phyloP scores from a whole-genome alignment of 2,113 vertebrate genomes.

The Oryzias woworae region DNA sequence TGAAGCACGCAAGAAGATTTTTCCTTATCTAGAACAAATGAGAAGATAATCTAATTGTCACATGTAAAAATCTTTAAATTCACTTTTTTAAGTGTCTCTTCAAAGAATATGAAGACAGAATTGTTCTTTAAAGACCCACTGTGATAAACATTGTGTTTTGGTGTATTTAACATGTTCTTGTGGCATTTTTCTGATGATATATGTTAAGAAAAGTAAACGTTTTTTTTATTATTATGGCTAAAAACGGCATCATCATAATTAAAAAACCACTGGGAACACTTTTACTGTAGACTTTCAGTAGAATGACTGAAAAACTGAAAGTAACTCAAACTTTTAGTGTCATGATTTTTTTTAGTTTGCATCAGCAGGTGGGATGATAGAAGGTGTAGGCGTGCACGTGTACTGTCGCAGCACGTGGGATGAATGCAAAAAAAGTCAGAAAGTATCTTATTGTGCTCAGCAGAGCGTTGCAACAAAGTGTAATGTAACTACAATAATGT shows the following conservation, averaged over 20 bases:
- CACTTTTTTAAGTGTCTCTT: too few relatives aligned
- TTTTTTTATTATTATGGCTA: too few relatives aligned
- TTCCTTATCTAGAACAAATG: slow-evolving; percentile 80
- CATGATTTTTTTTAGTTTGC: not conserved
- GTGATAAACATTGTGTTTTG: too few relatives aligned
- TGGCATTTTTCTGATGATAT: too few relatives aligned
- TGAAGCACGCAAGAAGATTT: slow-evolving; percentile 90
- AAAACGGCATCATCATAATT: too few relatives aligned
- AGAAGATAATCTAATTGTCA: slow-evolving; percentile 9
- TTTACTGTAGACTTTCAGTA: too few relatives aligned
- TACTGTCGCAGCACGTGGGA: slow-evolving; percentile 27
- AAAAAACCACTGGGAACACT: too few relatives aligned
- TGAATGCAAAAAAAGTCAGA: slow-evolving; percentile 17
- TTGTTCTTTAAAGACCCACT: too few relatives aligned
- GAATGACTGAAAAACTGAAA: not conserved
- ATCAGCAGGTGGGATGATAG: slow-evolving; percentile 8
- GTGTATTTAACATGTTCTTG: too few relatives aligned
- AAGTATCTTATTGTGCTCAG: slow-evolving; percentile 4
- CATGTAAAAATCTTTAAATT: too few relatives aligned
- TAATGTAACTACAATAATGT: not conserved
- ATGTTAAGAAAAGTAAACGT: too few relatives aligned
- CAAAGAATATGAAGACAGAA: too few relatives aligned
- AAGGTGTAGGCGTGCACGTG: slow-evolving; percentile 26
- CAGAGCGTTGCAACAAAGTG: slow-evolving; percentile 3
- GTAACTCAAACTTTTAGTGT: not conserved